Base-by-base conservation (phyloP, 2,113 vertebrate genomes). In the Ariopsis seemanni region DNA sequence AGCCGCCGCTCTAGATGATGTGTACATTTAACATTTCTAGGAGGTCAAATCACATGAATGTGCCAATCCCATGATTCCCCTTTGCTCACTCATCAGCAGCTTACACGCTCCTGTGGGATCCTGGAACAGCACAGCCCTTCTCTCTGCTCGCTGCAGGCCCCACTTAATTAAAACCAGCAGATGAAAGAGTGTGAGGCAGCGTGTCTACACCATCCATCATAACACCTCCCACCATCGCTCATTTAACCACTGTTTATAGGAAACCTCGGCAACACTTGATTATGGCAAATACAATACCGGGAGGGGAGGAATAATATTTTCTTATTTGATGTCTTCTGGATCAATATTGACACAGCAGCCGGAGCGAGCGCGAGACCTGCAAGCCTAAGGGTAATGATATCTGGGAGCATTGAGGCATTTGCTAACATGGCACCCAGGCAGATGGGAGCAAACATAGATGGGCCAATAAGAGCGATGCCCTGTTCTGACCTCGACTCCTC, bases 381-480 rank as follows among this genome's bases (percentile, higher is more conserved):
- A 7, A 82, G 89, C 81, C 62, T 42, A 72, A 82, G 83, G 53
- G 84, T 57, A 89, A 86, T 89, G 80, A 88, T 86, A 84, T 83
- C 34, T n/a, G 65, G 53, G 60, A 62, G 78, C 83, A 88, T 81
- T 79, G 86, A 78, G 22, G 55, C 25, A 8, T 72, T 86, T 86
- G 62, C 72, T 79, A 85, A 58, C 65, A 80, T 52, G 89, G 85
- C 69, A 85, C 72, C n/a, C 75, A 72, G 84, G 62, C 86, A 74
- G 55, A 79, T 25, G 50, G 81, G 77, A 75, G 79, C 89, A 91
- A 86, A 85, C 82, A 85, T 9, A 85, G 77, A 81, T 50, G 18
- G 82, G 79, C 86, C 90, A 87, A 93, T 94, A 92, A 95, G 93
- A 93, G 89, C 85, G 82, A 89, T 93, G 92, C 91, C 91, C 92